Conservation (phyloP, 2,888 invertebrate species). For the Ecliptopera silaceata region DNA sequence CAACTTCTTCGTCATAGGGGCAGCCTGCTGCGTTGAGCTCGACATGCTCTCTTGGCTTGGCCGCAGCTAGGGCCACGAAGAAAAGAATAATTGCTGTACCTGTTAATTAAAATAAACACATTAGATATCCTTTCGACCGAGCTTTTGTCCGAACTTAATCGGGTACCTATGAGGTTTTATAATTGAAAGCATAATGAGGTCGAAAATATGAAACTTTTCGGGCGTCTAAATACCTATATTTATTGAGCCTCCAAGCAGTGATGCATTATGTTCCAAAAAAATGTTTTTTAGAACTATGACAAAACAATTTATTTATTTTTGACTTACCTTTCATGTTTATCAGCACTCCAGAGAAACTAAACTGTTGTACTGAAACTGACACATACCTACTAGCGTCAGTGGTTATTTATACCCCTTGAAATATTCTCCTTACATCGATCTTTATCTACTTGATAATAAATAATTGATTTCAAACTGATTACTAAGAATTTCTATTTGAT, state of each 20-base stretch:
- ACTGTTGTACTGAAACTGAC: slow-evolving; percentile 21
- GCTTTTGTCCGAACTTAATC: too few species aligned
- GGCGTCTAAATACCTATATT: too few species aligned
- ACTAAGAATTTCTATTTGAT: slow-evolving; percentile 21
- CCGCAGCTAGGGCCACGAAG: slow-evolving; percentile 23
- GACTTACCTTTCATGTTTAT: slow-evolving; percentile 31
- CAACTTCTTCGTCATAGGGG: slow-evolving; percentile 12
- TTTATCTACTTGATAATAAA: slow-evolving; percentile 28
- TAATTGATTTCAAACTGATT: slow-evolving; percentile 24
- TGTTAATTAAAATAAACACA: slow-evolving; percentile 13
- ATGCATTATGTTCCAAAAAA: too few species aligned
- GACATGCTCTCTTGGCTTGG: slow-evolving; percentile 10
- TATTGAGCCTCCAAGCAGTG: too few species aligned
- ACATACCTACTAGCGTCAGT: background rate
- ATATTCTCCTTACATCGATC: slow-evolving; percentile 15
- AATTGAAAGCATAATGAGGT: too few species aligned
- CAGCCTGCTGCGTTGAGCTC: slow-evolving; percentile 24
- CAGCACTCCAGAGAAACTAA: background rate
- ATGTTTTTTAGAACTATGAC: too few species aligned
- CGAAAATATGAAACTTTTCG: too few species aligned
- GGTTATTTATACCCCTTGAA: slow-evolving; percentile 1
- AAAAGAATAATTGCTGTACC: slow-evolving; percentile 20
- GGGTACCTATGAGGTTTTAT: too few species aligned
- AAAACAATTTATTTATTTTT: too few species aligned
- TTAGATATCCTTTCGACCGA: background rate